These are phyloP conservation scores for Rhinoraja longicauda DNA, from an alignment of 2,797 vertebrate genomes.

Conservation along the genomic window DNA sequence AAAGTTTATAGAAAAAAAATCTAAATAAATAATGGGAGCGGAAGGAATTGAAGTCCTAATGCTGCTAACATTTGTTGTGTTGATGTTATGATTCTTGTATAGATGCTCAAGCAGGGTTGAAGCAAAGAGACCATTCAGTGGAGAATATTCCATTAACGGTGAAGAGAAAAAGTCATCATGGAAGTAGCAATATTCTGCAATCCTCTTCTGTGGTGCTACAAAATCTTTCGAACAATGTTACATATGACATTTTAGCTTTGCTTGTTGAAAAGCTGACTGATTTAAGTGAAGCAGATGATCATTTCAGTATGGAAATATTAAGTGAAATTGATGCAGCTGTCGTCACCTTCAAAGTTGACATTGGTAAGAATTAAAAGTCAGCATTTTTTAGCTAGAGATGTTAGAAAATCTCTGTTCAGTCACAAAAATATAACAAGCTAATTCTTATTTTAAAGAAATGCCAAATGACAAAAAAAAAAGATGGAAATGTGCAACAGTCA, in stretches of 20 bases:
- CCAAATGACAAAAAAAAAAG: neutral
- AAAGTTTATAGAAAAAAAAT: neutral
- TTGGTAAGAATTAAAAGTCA: conserved; percentile 52
- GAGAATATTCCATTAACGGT: conserved; percentile 44
- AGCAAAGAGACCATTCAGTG: conserved; percentile 38
- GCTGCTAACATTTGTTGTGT: neutral
- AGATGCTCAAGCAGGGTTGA: conserved; percentile 50
- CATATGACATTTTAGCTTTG: conserved; percentile 44
- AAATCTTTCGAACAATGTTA: conserved; percentile 47
- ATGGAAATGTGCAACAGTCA: neutral
- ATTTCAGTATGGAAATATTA: conserved; percentile 59
- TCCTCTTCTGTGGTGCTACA: conserved; percentile 48
- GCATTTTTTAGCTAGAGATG: neutral
- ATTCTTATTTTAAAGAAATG: neutral
- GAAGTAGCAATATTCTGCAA: accelerated
- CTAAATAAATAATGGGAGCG: too few relatives aligned
- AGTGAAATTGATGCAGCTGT: conserved; percentile 51
- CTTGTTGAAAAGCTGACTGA: conserved; percentile 57
- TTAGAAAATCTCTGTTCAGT: neutral
- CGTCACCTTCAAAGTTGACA: conserved; percentile 51
- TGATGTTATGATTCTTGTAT: conserved; percentile 21
- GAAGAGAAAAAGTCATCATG: neutral
- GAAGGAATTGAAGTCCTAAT: neutral
- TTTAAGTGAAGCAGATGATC: conserved; percentile 46
- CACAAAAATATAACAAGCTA: neutral